Base-by-base conservation (phyloP, 1,140 invertebrate species). In the Orius insidiosus region DNA sequence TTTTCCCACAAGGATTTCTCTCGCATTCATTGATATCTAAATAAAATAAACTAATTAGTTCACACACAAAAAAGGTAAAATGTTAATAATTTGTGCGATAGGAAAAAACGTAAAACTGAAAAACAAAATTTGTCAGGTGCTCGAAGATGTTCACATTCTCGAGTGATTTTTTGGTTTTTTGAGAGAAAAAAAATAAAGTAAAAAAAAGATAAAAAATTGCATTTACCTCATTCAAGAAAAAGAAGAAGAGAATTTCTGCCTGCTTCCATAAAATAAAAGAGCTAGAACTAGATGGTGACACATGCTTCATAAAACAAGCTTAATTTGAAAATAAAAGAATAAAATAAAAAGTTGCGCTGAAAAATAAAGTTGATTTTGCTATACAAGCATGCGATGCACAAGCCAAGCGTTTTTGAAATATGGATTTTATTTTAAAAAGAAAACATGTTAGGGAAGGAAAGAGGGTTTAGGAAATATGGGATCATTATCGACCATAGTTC, bases 21-120 rank as follows among this genome's bases (percentile, higher is more conserved):
- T 78, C 71, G 66, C 85, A 89, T 70, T 88, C 85, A 69, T 90
- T 82, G 64, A 88, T 70, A 75, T 88, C 85, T 89, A 59, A 47
- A 57, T 35, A 41, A 14, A 19, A 36, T 14, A 13, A 5, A 6
- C 15, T 6, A 40, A 44, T 16, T 13, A 1, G 41, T n/a, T n/a
- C n/a, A 40, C 41, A 13, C 14, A 34, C n/a, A 1, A 46, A 18
- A 36, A 15, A 36, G 5, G 9, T 13, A 36, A 13, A 36, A 36
- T 36, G 9, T 13, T 11, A 15, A 4, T 15, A 36, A 36, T 13
- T 36, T 36, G 35, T 18, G 18, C 9, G 4, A 6, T 40, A 5
- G 18, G 13, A 13, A 11, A 40, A 40, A 11, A 38, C 11, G 7
- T 7, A 33, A 36, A 36, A 36, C n/a, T 13, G 35, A 36, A 36